Percentiles rank a stretch among this genome's conserved stretches.
Conservation (phyloP, 1,140 invertebrate genomes). For the Procambarus clarkii region DNA sequence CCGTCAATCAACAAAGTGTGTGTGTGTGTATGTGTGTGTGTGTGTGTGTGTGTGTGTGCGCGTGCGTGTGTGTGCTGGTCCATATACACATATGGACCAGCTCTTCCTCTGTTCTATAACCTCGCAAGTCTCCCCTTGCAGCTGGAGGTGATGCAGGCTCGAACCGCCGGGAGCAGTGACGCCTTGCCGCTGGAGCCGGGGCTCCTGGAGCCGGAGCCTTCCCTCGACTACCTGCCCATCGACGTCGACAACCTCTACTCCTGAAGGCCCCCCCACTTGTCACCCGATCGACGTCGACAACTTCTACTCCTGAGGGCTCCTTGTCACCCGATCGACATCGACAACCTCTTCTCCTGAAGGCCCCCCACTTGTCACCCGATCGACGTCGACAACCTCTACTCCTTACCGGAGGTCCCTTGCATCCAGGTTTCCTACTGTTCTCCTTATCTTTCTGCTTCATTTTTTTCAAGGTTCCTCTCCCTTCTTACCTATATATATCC, state of each 20-base stretch:
- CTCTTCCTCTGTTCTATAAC: not conserved
- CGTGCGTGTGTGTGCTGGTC: not conserved
- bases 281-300: not conserved
- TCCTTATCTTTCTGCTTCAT: not conserved
- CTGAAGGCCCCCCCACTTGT: conserved; percentile 1
- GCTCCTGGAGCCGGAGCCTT: conserved; percentile 19
- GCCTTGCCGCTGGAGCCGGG: not conserved
- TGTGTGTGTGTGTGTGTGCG: not conserved
- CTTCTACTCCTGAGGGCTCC: not conserved
- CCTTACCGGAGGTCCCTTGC: not conserved
- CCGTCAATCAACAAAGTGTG: too few species aligned
- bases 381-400: not conserved
- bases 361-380: not conserved
- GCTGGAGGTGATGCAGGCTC: not conserved
- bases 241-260: conserved; percentile 57
- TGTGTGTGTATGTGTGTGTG: not conserved
- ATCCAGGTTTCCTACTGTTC: not conserved
- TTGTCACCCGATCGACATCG: not conserved
- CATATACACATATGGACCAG: too few species aligned
- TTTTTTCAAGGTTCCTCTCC: not conserved
- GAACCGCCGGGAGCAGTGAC: not conserved
- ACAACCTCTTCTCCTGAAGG: not conserved
- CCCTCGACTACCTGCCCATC: conserved; percentile 27
- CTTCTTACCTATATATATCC: not conserved
- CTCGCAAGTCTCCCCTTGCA: not conserved